Evolutionary conservation across 2,888 invertebrate genomes (phyloP), one percentile per base, ranked within the genome.

Genomic region (Reticulitermes lucifugus): DNA sequence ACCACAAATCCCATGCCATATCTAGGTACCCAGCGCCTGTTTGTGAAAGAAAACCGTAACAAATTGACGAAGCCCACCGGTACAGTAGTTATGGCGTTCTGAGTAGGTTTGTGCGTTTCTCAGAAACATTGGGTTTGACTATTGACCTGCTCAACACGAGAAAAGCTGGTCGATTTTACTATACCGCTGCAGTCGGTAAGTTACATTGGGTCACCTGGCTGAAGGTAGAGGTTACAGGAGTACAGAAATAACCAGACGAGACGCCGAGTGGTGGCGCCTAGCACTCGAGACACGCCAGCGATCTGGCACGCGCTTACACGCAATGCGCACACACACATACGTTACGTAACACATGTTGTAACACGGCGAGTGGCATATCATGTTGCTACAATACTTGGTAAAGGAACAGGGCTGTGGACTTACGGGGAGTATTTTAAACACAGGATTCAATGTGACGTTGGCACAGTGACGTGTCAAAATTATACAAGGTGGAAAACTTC

Each of bases 221-320:
- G 65, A 65, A 65, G 65, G 65, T 25, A 65, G 65, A 25, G 65
- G 65, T 65, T 65, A n/a, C 65, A 12, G 14, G 60, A 12, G 65
- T 65, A 65, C 65, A 65, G 65, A 65, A 65, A 65, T 65, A 65
- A 65, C 65, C n/a, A n/a, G 65, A 65, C 65, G 65, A 65, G 65
- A 65, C 65, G 65, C 65, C 65, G 25, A 25, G 25, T 25, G 65
- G n/a, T n/a, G 65, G 65, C 21, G 60, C 60, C 60, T 60, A 3
- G 60, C 25, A 12, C 65, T 4, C 65, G 65, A 65, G 65, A 65
- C 65, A 25, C 65, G 65, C n/a, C 65, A 65, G 2, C 65, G 65
- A n/a, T n/a, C 65, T 65, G 65, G 65, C 65, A 65, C 65, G 65
- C 65, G 65, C 25, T 65, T 25, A 25, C 65, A 65, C 65, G 25